Base-by-base conservation (phyloP, 2,113 vertebrate genomes). In the Cyanoderma ruficeps region DNA sequence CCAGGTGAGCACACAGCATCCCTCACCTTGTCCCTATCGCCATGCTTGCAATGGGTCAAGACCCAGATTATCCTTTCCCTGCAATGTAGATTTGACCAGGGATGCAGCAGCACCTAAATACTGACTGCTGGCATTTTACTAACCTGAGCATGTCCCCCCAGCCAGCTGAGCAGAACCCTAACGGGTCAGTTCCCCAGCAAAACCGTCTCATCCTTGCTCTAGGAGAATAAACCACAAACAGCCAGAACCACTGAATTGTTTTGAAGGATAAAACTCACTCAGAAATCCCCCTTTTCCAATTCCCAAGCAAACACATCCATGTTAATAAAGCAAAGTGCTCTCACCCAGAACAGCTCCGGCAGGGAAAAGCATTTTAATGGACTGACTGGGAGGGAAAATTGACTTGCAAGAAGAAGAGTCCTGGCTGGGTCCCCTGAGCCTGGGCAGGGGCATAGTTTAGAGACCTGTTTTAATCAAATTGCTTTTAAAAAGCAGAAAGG, bases 391-490 rank as follows among this genome's bases (percentile, higher is more conserved):
- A 84, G n/a, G 39, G 57, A 83, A 95, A 89, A 95, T 59, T 8
- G 7, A 75, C 71, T 92, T 92, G 85, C 41, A 88, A 81, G 60
- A 78, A 67, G 35, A 92, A 31, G 42, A 94, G 76, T 30, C 23
- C 55, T 77, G 85, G 10, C 35, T 85, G 18, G 20, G 28, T 94
- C 92, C 52, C 68, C 31, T 37, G 83, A 57, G 76, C 33, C 39
- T 70, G 56, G 72, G 21, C 60, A 94, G n/a, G 83, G 68, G 41
- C 76, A 90, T 0, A 0, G 83, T 75, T 96, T 74, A 75, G 47
- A 90, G 80, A 89, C 22, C 35, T 49, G 30, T 44, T 93, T 92
- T 93, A 86, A 93, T 87, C 30, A 95, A 92, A 87, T 85, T 74
- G 63, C 68, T 95, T 85, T 95, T 90, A 67, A 90, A 86, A 93